Conservation (phyloP, 2,888 invertebrate genomes). For the Molorchus minor region DNA sequence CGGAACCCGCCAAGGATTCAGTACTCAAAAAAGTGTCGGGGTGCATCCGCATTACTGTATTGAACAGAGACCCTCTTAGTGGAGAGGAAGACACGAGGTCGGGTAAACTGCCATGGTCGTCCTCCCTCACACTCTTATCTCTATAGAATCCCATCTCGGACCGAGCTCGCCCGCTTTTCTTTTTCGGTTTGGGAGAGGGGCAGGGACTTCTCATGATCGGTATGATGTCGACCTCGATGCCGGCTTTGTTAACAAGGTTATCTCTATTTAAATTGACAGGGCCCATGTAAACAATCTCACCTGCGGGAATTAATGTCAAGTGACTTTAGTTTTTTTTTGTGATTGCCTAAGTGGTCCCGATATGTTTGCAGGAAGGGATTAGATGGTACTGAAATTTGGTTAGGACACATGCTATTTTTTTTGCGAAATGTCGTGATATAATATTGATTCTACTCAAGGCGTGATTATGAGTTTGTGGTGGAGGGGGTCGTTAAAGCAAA, state of each 20-base stretch:
- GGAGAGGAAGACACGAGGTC: constrained; percentile 53
- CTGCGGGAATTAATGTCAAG: constrained; percentile 51
- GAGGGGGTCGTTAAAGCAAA: constrained; percentile 46
- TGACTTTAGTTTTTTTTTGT: constrained; percentile 10
- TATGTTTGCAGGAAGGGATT: constrained; percentile 54
- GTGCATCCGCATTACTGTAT: constrained; percentile 55
- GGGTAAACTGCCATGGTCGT: constrained; percentile 58
- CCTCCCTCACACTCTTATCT: constrained; percentile 42
- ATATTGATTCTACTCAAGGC: constrained; percentile 42
- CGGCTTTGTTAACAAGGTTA: constrained; percentile 69
- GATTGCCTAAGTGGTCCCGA: constrained; percentile 51
- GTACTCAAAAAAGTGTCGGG: constrained; percentile 57
- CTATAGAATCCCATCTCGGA: constrained; percentile 58
- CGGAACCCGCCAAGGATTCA: constrained; percentile 52
- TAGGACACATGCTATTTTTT: constrained; percentile 33
- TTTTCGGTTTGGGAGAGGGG: constrained; percentile 56
- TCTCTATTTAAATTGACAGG: constrained; percentile 63
- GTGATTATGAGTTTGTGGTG: constrained; percentile 49
- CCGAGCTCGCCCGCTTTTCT: constrained; percentile 53
- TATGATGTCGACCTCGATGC: constrained; percentile 63
- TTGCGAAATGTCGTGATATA: constrained; percentile 42
- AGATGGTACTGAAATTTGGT: constrained; percentile 28
- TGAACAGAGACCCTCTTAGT: constrained; percentile 50
- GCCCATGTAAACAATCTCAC: constrained; percentile 63
- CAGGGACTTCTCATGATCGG: constrained; percentile 61